phyloP scores from a whole-genome alignment of 2,797 vertebrate genomes.

The Brachyrhaphis roseni region DNA sequence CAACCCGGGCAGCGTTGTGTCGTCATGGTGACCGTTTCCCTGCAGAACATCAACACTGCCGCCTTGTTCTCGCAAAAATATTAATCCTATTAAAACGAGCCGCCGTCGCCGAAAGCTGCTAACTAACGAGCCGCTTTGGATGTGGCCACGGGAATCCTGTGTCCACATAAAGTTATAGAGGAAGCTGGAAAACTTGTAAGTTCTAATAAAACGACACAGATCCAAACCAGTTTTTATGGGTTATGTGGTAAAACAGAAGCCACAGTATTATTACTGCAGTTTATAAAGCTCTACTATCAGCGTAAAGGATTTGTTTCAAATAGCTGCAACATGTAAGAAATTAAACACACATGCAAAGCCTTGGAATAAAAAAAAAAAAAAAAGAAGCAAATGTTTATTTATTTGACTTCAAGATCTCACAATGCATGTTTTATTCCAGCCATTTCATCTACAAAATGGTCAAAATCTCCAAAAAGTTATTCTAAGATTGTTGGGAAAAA shows the following conservation, averaged over 20 bases:
- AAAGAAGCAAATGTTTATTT: constrained; percentile 70
- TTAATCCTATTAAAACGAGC: neutral
- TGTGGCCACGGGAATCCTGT: neutral
- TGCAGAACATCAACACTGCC: neutral
- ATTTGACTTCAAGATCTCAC: constrained; percentile 74
- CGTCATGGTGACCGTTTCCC: neutral
- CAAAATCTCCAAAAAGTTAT: constrained; percentile 27
- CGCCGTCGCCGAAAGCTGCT: neutral
- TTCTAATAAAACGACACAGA: neutral
- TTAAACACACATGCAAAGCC: constrained; percentile 6
- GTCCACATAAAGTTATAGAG: neutral
- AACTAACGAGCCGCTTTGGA: neutral
- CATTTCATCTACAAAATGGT: constrained; percentile 43
- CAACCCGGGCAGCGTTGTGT: neutral
- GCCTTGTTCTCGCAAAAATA: neutral
- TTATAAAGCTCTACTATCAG: neutral
- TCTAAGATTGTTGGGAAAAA: constrained; percentile 20
- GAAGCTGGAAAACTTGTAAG: neutral
- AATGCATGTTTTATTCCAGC: constrained; percentile 55
- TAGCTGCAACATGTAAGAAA: neutral
- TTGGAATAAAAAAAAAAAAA: constrained; percentile 59
- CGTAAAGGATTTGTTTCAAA: neutral
- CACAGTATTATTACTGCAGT: constrained; percentile 1
- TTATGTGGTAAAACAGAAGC: constrained; percentile 1
- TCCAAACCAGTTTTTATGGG: neutral